Evolutionary conservation across 2,113 vertebrate genomes (phyloP), one percentile per base, ranked within the genome.

Genomic region (Hystrix brachyura): DNA sequence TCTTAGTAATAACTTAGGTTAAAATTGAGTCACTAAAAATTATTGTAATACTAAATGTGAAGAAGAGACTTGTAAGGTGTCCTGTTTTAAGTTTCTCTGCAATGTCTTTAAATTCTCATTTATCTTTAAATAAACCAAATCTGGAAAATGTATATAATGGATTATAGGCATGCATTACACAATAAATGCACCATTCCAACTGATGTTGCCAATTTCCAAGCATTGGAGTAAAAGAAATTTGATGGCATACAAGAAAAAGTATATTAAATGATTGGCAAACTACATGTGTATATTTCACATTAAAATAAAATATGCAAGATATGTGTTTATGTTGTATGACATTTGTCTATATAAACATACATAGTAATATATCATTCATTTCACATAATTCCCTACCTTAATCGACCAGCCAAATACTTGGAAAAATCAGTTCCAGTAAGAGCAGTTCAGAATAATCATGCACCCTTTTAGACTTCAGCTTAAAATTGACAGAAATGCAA

Each of bases 401-500:
- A 96, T 6, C 90, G 83, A 65, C 38, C 82, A 43, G 48, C 19
- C 74, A 93, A 94, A 93, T 87, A 86, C 5, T 86, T 84, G 86
- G 1, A 7, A 25, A 57, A 90, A 91, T 82, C 46, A 90, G 88
- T 95, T 89, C 55, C 78, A 94, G 27, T 86, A 91, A 86, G 25
- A 97, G 25, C 51, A 94, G 17, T 90, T 59, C 9, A 67, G 27
- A 53, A 81, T 84, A 96, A 95, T 71, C 43, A 93, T 55, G 29
- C 4, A 59, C 8, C 12, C 32, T 65, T 69, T 93, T 94, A 67
- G 74, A 74, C 38, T 74, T 74, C 69, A 96, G 17, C n/a, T 55
- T 38, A 87, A 95, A 91, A 74, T 19, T 76, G 25, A 59, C 29
- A 91, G 69, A 96, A 93, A 97, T 78, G 94, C 60, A 91, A 91